Evolutionary conservation across 1,140 invertebrate genomes (phyloP), one percentile per base, ranked within the genome.

Genomic region (Zaprionus capensis): DNA sequence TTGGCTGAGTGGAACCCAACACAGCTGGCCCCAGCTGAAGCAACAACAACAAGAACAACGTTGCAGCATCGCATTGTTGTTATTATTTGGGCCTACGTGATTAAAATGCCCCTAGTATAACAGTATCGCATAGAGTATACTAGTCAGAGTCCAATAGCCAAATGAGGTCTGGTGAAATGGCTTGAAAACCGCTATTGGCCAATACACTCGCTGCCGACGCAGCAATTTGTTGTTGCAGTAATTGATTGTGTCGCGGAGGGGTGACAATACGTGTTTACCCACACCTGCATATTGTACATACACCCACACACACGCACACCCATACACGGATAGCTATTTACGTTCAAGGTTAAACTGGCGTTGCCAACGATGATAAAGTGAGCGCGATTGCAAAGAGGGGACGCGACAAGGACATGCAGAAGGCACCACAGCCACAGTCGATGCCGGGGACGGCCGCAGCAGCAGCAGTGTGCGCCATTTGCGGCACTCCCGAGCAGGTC

Each of bases 401-500:
- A 84, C 87, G 81, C 58, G 71, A 70, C 80, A 87, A 87, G 83
- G 81, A 82, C 76, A 91, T 71, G 79, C 79, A 79, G 46, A 73
- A 69, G 80, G 31, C 9, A 34, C 53, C 65, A 61, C 63, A 69
- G 31, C 26, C 61, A 66, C 17, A 34, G 57, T 71, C 62, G 63
- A 81, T 31, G 77, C 14, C 69, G 76, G 46, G 17, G 11, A 71
- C 28, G 81, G 22, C 51, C n/a, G 15, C 41, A n/a, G 15, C n/a
- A 31, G 70, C 85, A 31, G 70, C 88, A 17, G 80, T 69, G 26
- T 96, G 96, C 94, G 94, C 94, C 80, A 94, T 95, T 82, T 97
- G 97, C 93, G 95, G 95, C 77, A 94, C 93, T 46, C 93, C 92
- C 69, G 94, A 96, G 73, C 95, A 96, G 82, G 93, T 97, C 77